Percentiles rank a stretch among this genome's conserved stretches.
Conservation (phyloP, 2,888 invertebrate species). For the Sphaerolaimus hirsutus region DNA sequence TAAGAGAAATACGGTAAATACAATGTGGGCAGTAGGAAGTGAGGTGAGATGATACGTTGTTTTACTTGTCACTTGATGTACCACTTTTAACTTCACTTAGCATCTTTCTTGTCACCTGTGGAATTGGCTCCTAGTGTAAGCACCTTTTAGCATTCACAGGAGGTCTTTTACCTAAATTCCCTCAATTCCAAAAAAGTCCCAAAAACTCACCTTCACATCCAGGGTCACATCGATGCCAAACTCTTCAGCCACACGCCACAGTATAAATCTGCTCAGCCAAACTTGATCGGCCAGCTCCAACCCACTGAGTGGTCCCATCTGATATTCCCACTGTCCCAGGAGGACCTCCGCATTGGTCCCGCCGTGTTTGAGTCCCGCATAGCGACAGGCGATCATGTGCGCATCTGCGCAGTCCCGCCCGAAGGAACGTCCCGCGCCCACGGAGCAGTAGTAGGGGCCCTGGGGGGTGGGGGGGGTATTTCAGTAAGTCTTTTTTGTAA, state of each 20-base stretch:
- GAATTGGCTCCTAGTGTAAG: no score
- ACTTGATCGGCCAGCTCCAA: conserved; percentile 48
- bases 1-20: no score
- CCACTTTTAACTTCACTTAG: no score
- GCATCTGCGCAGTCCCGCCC: conserved; percentile 80
- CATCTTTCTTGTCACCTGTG: no score
- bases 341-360: conserved; percentile 90
- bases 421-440: conserved; percentile 72
- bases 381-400: conserved; percentile 70
- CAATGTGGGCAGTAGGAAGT: no score
- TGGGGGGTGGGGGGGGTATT: no score
- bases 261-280: conserved; percentile 39
- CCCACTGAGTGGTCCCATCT: conserved; percentile 70
- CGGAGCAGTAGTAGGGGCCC: conserved; percentile 92
- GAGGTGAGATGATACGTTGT: no score
- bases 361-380: conserved; percentile 63
- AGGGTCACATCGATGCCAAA: conserved; percentile 55
- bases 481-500: no score
- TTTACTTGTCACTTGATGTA: no score
- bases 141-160: no score
- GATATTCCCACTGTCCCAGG: conserved; percentile 81
- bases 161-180: no score
- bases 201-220: conserved; percentile 36
- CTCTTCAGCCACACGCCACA: conserved; percentile 67
- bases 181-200: no score